phyloP scores from a whole-genome alignment of 2,888 invertebrate species.

The Gasteruption jaculator region DNA sequence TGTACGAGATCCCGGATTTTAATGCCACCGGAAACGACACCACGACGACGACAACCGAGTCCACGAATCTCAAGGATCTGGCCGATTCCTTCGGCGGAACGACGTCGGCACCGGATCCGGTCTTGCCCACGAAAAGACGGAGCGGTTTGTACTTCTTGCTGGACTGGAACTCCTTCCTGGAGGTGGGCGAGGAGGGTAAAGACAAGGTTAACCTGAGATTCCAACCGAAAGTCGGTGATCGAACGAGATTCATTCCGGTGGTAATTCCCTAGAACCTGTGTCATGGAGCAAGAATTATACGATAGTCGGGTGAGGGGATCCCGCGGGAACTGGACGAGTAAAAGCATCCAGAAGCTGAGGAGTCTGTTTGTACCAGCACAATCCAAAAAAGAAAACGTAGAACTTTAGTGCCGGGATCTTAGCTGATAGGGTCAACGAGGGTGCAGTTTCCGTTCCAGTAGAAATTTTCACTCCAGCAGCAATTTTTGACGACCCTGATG shows the following conservation, averaged over 20 bases:
- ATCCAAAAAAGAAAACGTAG: too few species aligned
- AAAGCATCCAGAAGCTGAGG: too few species aligned
- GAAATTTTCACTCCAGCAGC: too few species aligned
- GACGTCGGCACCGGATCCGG: constrained; percentile 59
- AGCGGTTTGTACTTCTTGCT: constrained; percentile 81
- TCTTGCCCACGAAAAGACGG: constrained; percentile 63
- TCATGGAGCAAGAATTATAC: too few species aligned
- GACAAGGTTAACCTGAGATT: constrained; percentile 74
- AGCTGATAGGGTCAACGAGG: too few species aligned
- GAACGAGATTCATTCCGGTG: constrained; percentile 71
- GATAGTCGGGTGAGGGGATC: too few species aligned
- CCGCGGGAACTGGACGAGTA: too few species aligned
- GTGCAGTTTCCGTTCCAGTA: too few species aligned
- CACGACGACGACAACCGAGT: constrained; percentile 19
- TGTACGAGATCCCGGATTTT: constrained; percentile 16
- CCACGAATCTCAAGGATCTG: constrained; percentile 59
- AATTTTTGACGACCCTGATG: too few species aligned
- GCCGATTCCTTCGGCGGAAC: constrained; percentile 75
- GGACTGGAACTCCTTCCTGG: constrained; percentile 83
- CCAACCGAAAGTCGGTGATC: constrained; percentile 76
- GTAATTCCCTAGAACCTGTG: constrained; percentile 64
- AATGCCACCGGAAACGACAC: constrained; percentile 6
- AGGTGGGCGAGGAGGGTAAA: constrained; percentile 73
- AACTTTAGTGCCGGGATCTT: too few species aligned
- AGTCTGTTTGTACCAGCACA: too few species aligned